phyloP scores from a whole-genome alignment of 2,113 vertebrate genomes.

The Rhabdomys dilectus region DNA sequence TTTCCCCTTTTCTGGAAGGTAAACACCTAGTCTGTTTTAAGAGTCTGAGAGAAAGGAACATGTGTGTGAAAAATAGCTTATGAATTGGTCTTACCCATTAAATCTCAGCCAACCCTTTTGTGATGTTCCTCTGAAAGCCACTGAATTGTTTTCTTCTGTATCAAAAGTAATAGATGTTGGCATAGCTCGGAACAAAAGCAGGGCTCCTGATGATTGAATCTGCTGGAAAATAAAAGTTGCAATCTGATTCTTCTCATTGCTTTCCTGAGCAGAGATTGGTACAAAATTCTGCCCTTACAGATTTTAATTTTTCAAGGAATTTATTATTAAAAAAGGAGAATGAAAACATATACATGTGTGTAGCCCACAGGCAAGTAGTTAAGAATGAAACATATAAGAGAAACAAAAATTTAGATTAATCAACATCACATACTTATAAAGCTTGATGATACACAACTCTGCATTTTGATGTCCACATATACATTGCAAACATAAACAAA shows the following conservation, averaged over 20 bases:
- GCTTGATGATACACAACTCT: neutral
- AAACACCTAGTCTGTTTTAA: conserved; percentile 28
- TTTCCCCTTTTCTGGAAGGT: neutral
- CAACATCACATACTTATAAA: neutral
- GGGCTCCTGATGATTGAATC: conserved; percentile 7
- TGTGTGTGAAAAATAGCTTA: conserved; percentile 34
- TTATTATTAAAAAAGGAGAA: neutral
- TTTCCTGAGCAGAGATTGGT: conserved; percentile 62
- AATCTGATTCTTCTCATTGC: conserved; percentile 42
- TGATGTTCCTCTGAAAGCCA: conserved; percentile 26
- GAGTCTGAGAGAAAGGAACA: neutral
- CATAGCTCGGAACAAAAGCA: neutral
- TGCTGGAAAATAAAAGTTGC: conserved; percentile 24
- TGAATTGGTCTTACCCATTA: conserved; percentile 52
- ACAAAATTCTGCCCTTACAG: neutral
- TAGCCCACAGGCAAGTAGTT: neutral
- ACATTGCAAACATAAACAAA: neutral
- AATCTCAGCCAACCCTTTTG: neutral
- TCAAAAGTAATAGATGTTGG: conserved; percentile 61
- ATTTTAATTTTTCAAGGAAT: conserved; percentile 33
- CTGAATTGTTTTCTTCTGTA: conserved; percentile 48
- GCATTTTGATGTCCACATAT: neutral
- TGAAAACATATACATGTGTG: neutral
- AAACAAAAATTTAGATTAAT: neutral
- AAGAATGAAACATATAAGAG: neutral